phyloP scores from a whole-genome alignment of 2,797 vertebrate genomes.

The Ceyx erithaca region DNA sequence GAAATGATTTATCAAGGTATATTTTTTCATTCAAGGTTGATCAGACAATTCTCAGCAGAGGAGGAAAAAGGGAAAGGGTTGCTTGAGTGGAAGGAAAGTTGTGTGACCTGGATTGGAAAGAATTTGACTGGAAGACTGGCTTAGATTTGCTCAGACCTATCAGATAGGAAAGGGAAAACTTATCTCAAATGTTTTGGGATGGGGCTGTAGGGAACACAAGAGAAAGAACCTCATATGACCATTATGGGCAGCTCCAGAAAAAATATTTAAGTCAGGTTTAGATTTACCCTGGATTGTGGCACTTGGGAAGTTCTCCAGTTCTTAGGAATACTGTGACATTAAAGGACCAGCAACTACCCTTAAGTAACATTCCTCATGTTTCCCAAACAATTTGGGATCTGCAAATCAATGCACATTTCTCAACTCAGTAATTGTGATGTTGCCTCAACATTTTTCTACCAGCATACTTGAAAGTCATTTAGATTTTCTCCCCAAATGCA shows the following conservation, averaged over 20 bases:
- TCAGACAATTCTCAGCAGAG: not conserved
- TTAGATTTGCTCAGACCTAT: not conserved
- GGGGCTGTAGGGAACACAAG: not conserved
- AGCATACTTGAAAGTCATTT: constrained; percentile 7
- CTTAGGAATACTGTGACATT: not conserved
- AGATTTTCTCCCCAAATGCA: not conserved
- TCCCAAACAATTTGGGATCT: constrained; percentile 15
- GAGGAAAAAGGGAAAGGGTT: not conserved
- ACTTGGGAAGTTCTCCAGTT: not conserved
- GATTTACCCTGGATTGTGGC: not conserved
- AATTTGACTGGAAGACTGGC: not conserved
- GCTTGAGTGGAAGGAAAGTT: not conserved
- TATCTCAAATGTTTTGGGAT: not conserved
- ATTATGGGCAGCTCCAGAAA: not conserved
- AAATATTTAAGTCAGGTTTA: not conserved
- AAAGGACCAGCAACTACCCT: not conserved
- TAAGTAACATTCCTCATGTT: not conserved
- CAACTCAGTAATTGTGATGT: not conserved
- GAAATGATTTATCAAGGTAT: not conserved
- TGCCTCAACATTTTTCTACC: constrained; percentile 20
- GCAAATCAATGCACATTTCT: not conserved
- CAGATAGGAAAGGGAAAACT: not conserved
- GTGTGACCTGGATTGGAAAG: not conserved
- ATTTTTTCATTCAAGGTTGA: not conserved
- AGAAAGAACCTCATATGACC: not conserved